phyloP scores from a whole-genome alignment of 2,888 invertebrate species.

The Netelia fuscicornis region DNA sequence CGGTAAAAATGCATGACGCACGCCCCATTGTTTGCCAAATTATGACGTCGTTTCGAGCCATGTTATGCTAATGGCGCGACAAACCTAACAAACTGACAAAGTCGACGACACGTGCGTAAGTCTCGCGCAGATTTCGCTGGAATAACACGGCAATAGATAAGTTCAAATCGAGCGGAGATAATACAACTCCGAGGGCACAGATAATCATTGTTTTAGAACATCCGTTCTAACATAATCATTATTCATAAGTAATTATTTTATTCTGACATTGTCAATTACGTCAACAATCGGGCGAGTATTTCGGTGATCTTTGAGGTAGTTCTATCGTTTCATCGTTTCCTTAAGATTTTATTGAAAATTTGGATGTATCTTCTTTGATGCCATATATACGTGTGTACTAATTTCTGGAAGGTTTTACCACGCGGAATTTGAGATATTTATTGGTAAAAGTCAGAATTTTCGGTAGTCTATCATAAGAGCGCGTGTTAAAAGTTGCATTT shows the following conservation, averaged over 20 bases:
- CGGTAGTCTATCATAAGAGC: too few species aligned
- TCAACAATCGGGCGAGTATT: too few species aligned
- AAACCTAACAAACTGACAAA: conserved; percentile 66
- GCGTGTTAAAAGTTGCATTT: too few species aligned
- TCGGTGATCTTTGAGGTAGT: too few species aligned
- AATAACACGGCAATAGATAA: conserved; percentile 34
- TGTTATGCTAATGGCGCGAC: conserved; percentile 75
- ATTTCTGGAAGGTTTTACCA: too few species aligned
- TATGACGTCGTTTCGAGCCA: conserved; percentile 73
- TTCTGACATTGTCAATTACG: neutral
- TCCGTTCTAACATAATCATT: neutral
- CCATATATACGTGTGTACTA: too few species aligned
- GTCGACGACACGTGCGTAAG: conserved; percentile 53
- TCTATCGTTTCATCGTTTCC: too few species aligned
- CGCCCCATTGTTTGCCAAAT: conserved; percentile 75
- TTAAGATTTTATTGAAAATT: too few species aligned
- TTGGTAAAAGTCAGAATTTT: too few species aligned
- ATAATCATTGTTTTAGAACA: neutral
- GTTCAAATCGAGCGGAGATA: neutral
- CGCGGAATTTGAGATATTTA: too few species aligned
- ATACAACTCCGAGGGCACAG: neutral
- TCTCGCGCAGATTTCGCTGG: conserved; percentile 27
- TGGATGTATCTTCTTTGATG: too few species aligned
- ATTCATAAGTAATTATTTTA: neutral
- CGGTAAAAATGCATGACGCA: conserved; percentile 72